Conservation (phyloP, 2,797 vertebrate species). For the Triplophysa bombifrons region DNA sequence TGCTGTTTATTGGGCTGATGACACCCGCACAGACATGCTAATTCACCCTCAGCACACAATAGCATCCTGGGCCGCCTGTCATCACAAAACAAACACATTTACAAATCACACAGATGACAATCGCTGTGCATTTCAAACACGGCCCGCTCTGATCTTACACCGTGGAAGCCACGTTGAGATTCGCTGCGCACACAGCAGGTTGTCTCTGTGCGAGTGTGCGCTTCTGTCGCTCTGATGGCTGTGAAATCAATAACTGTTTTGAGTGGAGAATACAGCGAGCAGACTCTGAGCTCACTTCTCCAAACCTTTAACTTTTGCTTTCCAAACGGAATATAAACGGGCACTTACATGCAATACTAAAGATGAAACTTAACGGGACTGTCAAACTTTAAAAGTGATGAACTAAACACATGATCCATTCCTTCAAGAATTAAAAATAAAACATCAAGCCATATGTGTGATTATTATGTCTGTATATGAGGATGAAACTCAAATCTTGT, state of each 20-base stretch:
- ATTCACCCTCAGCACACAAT: constrained; percentile 41
- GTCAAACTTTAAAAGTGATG: neutral
- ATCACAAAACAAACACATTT: constrained; percentile 49
- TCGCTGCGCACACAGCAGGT: constrained; percentile 35
- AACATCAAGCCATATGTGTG: too few species aligned
- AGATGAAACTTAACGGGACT: neutral
- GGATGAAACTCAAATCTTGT: too few species aligned
- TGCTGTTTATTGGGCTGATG: constrained; percentile 30
- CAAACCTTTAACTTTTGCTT: neutral
- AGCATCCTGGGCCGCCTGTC: constrained; percentile 35
- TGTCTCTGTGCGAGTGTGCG: constrained; percentile 49
- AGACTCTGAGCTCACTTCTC: constrained; percentile 12
- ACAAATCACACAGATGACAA: constrained; percentile 52
- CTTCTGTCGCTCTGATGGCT: constrained; percentile 63
- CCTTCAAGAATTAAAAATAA: too few species aligned
- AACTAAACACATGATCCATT: neutral
- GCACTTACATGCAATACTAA: neutral
- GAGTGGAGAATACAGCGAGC: constrained; percentile 73
- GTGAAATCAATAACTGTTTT: constrained; percentile 79
- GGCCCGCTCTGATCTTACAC: constrained; percentile 38
- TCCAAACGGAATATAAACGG: neutral
- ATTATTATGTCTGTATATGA: too few species aligned
- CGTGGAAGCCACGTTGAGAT: constrained; percentile 16
- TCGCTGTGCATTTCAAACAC: constrained; percentile 37
- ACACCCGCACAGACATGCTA: constrained; percentile 41